Evolutionary conservation across 2,797 vertebrate genomes (phyloP).

Genomic region (Epinephelus awoara): DNA sequence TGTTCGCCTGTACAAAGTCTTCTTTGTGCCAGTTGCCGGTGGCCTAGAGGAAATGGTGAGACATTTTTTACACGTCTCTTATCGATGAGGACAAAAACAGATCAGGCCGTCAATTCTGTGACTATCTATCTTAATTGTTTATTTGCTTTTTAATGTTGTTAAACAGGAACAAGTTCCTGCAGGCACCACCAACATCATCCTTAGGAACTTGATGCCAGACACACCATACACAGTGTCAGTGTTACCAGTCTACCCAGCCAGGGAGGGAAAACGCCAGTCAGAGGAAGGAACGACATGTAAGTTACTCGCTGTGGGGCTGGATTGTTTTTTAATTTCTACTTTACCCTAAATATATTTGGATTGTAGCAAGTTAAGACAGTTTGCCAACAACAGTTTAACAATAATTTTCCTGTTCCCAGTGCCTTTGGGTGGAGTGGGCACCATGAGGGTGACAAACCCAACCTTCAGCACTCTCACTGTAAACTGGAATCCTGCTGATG

Average conservation of each 20-base stretch:
- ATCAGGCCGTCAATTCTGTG: background rate
- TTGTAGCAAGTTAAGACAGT: background rate
- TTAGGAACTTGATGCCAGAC: slow-evolving; percentile 93
- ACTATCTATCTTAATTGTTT: background rate
- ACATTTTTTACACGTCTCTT: background rate
- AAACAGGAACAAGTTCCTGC: slow-evolving; percentile 90
- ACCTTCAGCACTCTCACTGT: slow-evolving; percentile 95
- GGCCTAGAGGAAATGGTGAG: slow-evolving; percentile 92
- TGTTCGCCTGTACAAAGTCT: slow-evolving; percentile 95
- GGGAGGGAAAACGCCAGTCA: slow-evolving; percentile 93
- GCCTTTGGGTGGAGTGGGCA: slow-evolving; percentile 91
- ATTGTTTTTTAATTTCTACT: too few species aligned
- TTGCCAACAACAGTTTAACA: background rate
- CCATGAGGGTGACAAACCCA: slow-evolving; percentile 89
- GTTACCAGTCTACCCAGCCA: slow-evolving; percentile 89
- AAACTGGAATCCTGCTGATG: slow-evolving; percentile 93
- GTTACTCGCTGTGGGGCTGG: slow-evolving; percentile 56
- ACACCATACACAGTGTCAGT: slow-evolving; percentile 92
- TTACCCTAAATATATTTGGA: background rate
- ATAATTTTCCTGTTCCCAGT: slow-evolving; percentile 74
- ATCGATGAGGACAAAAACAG: background rate
- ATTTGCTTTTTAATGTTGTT: background rate
- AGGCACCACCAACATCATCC: slow-evolving; percentile 87
- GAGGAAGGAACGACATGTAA: slow-evolving; percentile 94
- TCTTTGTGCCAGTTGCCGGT: slow-evolving; percentile 88